These are phyloP conservation scores for Gryllus longicercus DNA, from an alignment of 2,888 invertebrate species.

Conservation along the genomic window DNA sequence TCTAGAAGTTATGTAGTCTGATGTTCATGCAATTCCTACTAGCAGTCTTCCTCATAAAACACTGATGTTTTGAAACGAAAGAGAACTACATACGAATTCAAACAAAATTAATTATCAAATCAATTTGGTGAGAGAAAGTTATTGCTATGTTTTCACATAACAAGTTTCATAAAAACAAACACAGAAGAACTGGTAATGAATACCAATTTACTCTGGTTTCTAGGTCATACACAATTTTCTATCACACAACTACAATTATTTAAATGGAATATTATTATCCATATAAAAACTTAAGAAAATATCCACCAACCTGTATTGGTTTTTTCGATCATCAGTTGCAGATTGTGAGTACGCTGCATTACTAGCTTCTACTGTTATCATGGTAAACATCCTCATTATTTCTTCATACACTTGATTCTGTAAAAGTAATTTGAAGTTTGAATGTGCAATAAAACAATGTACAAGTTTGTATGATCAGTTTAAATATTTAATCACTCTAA, in stretches of 20 bases:
- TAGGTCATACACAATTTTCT: background rate
- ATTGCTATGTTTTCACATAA: no score
- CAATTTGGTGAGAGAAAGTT: no score
- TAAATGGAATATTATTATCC: background rate
- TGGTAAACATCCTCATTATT: slow-evolving; percentile 97
- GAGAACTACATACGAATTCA: no score
- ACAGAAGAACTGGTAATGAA: no score
- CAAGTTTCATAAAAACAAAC: no score
- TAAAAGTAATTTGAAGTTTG: background rate
- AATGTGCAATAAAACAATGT: background rate
- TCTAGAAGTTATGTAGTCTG: background rate
- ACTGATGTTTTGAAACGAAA: no score
- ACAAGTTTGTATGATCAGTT: background rate
- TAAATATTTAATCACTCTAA: no score
- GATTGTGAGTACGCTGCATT: slow-evolving; percentile 65
- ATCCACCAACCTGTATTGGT: slow-evolving; percentile 53
- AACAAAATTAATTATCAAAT: no score
- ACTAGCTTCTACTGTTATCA: slow-evolving; percentile 90
- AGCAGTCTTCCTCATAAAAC: no score
- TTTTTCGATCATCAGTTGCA: slow-evolving; percentile 56
- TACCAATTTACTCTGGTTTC: no score
- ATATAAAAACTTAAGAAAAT: slow-evolving; percentile 37
- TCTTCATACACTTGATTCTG: slow-evolving; percentile 73
- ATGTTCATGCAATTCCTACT: no score
- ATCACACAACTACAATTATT: background rate